These are phyloP conservation scores for Desmophyllum pertusum DNA, from an alignment of 92 coral and sea anemone genomes.

Conservation along the genomic window DNA sequence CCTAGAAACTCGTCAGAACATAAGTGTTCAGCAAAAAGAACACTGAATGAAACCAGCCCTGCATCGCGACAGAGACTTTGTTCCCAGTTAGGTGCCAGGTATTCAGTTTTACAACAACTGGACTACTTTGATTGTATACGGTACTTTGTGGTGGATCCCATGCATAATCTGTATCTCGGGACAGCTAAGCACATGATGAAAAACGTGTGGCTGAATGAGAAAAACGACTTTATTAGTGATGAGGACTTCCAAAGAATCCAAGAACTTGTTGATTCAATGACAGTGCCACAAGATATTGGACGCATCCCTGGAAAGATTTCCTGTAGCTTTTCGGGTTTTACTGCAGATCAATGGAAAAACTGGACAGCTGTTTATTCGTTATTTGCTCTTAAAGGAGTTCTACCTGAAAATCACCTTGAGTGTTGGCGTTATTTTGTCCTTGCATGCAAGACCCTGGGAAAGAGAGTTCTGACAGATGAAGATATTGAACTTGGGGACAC, in stretches of 20 bases:
- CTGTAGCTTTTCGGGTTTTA: conserved; percentile 56
- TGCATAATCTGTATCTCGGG: conserved; percentile 67
- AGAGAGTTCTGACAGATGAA: conserved; percentile 37
- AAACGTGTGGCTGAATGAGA: conserved; percentile 57
- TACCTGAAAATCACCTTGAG: conserved; percentile 55
- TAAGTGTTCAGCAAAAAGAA: too few species aligned
- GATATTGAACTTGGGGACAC: conserved; percentile 55
- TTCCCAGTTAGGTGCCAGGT: conserved; percentile 64
- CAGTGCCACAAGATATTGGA: conserved; percentile 65
- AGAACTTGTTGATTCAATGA: conserved; percentile 43
- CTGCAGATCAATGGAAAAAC: conserved; percentile 77
- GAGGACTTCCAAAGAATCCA: conserved; percentile 55
- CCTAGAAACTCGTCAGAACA: too few species aligned
- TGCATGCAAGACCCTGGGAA: conserved; percentile 65
- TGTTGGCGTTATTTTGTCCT: conserved; percentile 63
- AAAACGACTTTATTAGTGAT: conserved; percentile 37
- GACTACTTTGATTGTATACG: conserved; percentile 69
- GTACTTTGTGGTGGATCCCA: conserved; percentile 58
- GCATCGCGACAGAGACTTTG: too few species aligned
- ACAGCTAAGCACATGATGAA: conserved; percentile 68
- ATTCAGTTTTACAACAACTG: conserved; percentile 63
- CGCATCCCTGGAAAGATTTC: conserved; percentile 68
- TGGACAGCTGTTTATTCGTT: conserved; percentile 63
- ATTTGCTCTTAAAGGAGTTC: conserved; percentile 57
- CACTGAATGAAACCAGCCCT: too few species aligned